Conservation (phyloP, 2,888 invertebrate genomes). For the Agriopis leucophaearia region DNA sequence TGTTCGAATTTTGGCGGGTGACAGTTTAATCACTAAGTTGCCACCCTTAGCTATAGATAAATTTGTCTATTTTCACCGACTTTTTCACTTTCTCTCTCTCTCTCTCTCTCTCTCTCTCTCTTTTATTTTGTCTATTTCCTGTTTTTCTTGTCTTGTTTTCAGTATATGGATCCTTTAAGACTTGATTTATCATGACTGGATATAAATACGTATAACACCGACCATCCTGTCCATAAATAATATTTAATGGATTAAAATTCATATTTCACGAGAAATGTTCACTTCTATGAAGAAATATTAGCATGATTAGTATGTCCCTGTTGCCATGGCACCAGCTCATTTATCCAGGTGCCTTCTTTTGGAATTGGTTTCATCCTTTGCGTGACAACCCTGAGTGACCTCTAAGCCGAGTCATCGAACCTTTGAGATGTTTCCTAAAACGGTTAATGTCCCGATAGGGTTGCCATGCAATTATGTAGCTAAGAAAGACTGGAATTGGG, state of each 20-base stretch:
- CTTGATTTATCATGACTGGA: background rate
- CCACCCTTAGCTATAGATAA: no score
- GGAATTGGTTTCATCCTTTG: constrained; percentile 62
- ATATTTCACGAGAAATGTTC: constrained; percentile 32
- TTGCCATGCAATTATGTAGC: constrained; percentile 55
- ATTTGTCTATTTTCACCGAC: no score
- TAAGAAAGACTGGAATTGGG: background rate
- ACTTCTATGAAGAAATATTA: constrained; percentile 36
- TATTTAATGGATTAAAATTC: constrained; percentile 6
- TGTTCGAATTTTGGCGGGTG: no score
- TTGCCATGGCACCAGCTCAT: constrained; percentile 41
- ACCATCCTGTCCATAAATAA: constrained; percentile 5
- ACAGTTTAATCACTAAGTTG: no score
- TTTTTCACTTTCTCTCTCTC: no score
- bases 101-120: no score
- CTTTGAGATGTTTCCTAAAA: constrained; percentile 76
- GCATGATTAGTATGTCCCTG: constrained; percentile 37
- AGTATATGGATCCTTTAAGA: background rate
- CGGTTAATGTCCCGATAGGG: constrained; percentile 75
- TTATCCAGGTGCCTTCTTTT: constrained; percentile 53
- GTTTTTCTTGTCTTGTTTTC: background rate
- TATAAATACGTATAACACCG: constrained; percentile 1
- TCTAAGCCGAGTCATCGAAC: constrained; percentile 81
- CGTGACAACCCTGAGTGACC: constrained; percentile 67
- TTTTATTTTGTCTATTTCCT: background rate